phyloP scores from a whole-genome alignment of 2,797 vertebrate species.

The Cyclura pinguis region DNA sequence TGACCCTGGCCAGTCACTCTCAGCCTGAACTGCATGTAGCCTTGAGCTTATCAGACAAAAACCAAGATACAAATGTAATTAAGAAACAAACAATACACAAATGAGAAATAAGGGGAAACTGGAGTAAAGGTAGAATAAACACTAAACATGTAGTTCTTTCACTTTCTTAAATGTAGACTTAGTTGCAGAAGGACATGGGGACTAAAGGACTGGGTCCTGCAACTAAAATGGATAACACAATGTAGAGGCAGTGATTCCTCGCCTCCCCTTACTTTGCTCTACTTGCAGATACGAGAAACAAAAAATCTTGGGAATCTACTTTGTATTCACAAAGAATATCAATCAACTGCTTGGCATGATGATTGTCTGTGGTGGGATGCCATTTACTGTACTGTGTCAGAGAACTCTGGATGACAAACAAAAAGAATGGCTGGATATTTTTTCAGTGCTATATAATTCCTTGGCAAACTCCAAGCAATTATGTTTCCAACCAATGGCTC shows the following conservation, averaged over 20 bases:
- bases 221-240: slow-evolving; percentile 22
- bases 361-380: slow-evolving; percentile 74
- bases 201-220: no score
- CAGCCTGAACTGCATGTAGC: neutral
- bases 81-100: neutral
- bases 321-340: slow-evolving; percentile 72
- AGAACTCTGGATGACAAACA: slow-evolving; percentile 73
- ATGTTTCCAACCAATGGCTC: slow-evolving; percentile 67
- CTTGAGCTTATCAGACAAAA: neutral
- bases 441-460: slow-evolving; percentile 79
- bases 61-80: neutral
- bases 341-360: slow-evolving; percentile 72
- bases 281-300: slow-evolving; percentile 59
- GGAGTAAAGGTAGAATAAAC: neutral
- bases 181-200: neutral
- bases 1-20: neutral
- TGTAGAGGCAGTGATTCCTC: slow-evolving; percentile 53
- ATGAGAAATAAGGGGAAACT: neutral
- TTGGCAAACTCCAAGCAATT: slow-evolving; percentile 71
- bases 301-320: slow-evolving; percentile 58
- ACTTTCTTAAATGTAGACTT: neutral
- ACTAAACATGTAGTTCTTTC: neutral
- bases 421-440: slow-evolving; percentile 66
- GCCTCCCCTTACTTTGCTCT: slow-evolving; percentile 34
- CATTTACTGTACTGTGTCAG: slow-evolving; percentile 76